Percentiles rank a stretch among this genome's conserved stretches.
Conservation (phyloP, 2,113 vertebrate genomes). For the Junco hyemalis region DNA sequence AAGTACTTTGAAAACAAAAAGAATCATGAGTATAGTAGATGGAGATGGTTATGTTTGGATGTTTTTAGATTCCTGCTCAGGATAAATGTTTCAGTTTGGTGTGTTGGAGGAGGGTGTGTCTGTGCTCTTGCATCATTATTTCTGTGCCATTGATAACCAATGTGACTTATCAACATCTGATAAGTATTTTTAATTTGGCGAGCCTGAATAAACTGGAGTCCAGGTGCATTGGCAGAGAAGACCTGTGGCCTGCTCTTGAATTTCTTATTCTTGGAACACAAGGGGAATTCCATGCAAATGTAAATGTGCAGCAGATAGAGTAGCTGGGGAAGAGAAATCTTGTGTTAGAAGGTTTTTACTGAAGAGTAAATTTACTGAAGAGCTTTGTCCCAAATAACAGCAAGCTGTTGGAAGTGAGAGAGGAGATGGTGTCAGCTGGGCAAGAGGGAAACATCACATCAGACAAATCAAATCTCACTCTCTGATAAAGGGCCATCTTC, state of each 20-base stretch:
- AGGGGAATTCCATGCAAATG: not conserved
- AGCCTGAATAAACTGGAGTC: not conserved
- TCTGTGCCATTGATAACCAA: not conserved
- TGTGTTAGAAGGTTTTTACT: not conserved
- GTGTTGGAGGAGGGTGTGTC: not conserved
- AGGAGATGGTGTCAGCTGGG: not conserved
- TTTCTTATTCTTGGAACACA: not conserved
- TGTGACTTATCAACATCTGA: not conserved
- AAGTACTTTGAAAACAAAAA: not conserved
- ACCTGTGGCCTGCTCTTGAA: not conserved
- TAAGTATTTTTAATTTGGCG: not conserved
- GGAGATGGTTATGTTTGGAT: not conserved
- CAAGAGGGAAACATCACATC: not conserved
- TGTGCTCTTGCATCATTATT: not conserved
- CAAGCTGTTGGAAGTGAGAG: not conserved
- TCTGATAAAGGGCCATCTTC: not conserved
- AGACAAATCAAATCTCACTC: not conserved
- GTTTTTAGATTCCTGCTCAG: not conserved
- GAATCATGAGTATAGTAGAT: not conserved
- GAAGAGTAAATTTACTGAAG: not conserved
- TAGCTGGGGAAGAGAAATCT: not conserved
- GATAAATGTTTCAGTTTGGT: not conserved
- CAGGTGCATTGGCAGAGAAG: not conserved
- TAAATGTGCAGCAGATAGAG: not conserved
- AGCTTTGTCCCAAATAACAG: not conserved